Evolutionary conservation across 2,888 invertebrate species (phyloP), one percentile per base, ranked within the genome.

Genomic region (Folsomia manolachei): DNA sequence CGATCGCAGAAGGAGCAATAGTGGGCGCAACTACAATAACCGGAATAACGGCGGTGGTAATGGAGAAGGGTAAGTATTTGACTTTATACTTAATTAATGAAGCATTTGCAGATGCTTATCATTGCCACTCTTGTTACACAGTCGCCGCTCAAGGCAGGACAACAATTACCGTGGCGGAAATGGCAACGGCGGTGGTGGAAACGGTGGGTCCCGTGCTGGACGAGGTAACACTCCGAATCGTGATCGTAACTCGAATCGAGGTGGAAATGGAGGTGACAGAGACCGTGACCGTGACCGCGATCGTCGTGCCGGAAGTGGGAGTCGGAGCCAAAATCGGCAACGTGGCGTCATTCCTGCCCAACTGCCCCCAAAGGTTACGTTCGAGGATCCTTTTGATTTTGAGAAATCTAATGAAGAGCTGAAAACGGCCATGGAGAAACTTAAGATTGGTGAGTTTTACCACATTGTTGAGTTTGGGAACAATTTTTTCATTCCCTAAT

Each of bases 351-450:
- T 70, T 62, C 71, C 73, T 56, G 78, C 70, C 4, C 71, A 71
- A 39, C 69, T 75, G 70, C 75, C 75, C 63, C 75, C 75, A 27
- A 77, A 78, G 71, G 76, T 80, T 27, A 75, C 80, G n/a, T 97
- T 97, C 84, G 96, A 96, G 80, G 93, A 91, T 81, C 98, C 99
- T 83, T 99, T 95, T 83, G 99, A 99, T 85, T 99, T 99, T 84
- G 98, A 99, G 85, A 94, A 95, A 84, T 97, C 97, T 73, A 98
- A 99, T 85, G 94, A 97, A 82, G 95, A 97, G 84, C 87, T 97
- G 72, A 90, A 88, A 83, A 86, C 84, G 82, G 92, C 96, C 83
- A 86, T 97, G 75, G 90, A 92, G 72, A 95, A 95, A 86, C 87
- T 91, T 64, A 93, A 93, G 86, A 89, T 93, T 77, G 83, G 82